Evolutionary conservation across 2,888 invertebrate species (phyloP).

Genomic region (Scaptomyza cyrtandrae): DNA sequence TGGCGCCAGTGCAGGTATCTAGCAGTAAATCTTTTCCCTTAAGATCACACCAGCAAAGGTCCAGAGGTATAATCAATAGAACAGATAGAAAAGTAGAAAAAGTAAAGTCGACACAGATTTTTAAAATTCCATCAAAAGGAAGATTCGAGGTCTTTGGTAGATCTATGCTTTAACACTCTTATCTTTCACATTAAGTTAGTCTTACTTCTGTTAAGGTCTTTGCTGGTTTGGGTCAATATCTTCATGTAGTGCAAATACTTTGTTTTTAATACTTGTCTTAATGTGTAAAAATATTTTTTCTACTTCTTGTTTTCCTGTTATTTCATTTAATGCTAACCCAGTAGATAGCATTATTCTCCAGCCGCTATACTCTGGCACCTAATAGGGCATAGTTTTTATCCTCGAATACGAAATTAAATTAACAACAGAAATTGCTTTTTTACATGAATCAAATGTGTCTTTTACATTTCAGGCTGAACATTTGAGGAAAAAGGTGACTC

Average conservation of each 20-base stretch:
- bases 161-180: no score
- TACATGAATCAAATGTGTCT: slow-evolving; percentile 55
- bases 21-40: not conserved
- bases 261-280: slow-evolving; percentile 20
- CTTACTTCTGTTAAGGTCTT: slow-evolving; percentile 7
- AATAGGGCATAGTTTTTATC: slow-evolving; percentile 62
- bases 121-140: not conserved
- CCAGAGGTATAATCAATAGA: not conserved
- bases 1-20: slow-evolving; percentile 75
- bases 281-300: slow-evolving; percentile 20
- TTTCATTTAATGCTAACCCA: slow-evolving; percentile 31
- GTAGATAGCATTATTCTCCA: slow-evolving; percentile 27
- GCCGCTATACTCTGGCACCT: slow-evolving; percentile 26
- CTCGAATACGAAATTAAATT: slow-evolving; percentile 60
- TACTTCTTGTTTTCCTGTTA: slow-evolving; percentile 5
- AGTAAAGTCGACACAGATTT: not conserved
- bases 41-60: slow-evolving; percentile 32
- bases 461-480: slow-evolving; percentile 89
- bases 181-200: not conserved
- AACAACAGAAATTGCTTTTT: slow-evolving; percentile 11
- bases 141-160: not conserved
- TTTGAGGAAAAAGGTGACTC: slow-evolving; percentile 94
- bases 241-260: slow-evolving; percentile 32
- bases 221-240: slow-evolving; percentile 32
- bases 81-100: not conserved